Evolutionary conservation across 2,113 vertebrate genomes (phyloP).

Genomic region (Axis porcinus): DNA sequence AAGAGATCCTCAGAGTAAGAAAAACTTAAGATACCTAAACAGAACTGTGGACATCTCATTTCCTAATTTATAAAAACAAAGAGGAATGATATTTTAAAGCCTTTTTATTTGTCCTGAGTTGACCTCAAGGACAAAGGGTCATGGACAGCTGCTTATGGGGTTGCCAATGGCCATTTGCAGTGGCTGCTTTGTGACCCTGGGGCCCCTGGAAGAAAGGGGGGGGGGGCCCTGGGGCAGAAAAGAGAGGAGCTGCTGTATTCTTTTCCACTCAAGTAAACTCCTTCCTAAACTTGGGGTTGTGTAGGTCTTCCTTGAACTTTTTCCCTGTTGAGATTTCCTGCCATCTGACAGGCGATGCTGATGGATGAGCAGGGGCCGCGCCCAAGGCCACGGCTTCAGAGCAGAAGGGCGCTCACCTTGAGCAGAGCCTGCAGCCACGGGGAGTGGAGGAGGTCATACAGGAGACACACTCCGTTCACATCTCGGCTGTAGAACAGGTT

Average conservation of each 20-base stretch:
- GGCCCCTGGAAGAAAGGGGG: background rate
- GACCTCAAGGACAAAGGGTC: background rate
- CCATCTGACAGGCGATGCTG: accelerated
- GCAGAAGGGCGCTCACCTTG: slow-evolving; percentile 79
- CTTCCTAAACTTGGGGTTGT: background rate
- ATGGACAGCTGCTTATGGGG: too few species aligned
- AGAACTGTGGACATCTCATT: background rate
- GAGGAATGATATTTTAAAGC: background rate
- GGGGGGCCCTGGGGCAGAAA: background rate
- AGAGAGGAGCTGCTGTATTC: background rate
- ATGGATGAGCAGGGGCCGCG: background rate
- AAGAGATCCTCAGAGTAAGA: background rate
- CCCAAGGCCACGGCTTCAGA: background rate
- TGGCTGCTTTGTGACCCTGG: background rate
- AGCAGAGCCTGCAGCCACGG: slow-evolving; percentile 92
- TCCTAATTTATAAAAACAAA: background rate
- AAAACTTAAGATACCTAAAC: background rate
- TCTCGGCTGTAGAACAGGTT: slow-evolving; percentile 85
- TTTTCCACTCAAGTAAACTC: background rate
- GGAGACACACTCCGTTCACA: slow-evolving; percentile 83
- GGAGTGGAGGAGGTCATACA: slow-evolving; percentile 89
- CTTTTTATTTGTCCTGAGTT: background rate
- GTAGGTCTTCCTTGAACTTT: background rate
- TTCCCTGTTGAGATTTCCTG: background rate
- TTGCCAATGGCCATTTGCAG: background rate